Evolutionary conservation across 2,113 vertebrate genomes (phyloP), one percentile per base, ranked within the genome.

Genomic region (Murina feae): DNA sequence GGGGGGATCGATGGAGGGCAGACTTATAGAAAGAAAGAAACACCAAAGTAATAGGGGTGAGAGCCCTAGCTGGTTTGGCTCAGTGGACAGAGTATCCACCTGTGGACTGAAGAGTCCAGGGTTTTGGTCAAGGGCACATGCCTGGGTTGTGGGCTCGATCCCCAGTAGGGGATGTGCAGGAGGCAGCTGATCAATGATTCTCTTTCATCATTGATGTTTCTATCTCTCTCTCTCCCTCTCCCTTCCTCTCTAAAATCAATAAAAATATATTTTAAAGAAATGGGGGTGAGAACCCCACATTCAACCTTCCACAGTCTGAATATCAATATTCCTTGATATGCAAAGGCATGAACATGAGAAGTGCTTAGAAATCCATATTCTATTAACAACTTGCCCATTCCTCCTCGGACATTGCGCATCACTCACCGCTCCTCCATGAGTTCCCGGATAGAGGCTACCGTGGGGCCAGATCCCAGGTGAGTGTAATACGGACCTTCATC

Each of bases 401-500:
- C 44, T 86, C 83, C 89, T 39, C 3, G 71, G 74, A 42, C 68
- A 47, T 47, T 32, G 18, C 2, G 5, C 13, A 16, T 78, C 90
- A 97, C 98, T 98, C 93, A 99, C 98, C 98, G 93, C 60, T 98
- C 98, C 96, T 99, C 99, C 99, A 99, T 99, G 97, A 99, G 98
- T 90, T 98, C 98, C 98, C 99, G 98, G 98, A 99, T 99, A 91
- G 99, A 99, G 6, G 99, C 98, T 39, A 99, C 99, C 0, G 98
- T 99, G 90, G 99, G 99, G 95, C 99, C 99, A 6, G 99, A 99
- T 97, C 99, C 99, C 97, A 99, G 98, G 98, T 99, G 99, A 94
- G 99, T 99, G 97, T 99, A 99, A 95, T 99, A 99, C 0, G 99
- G 99, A 35, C 99, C 99, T 98, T 99, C 99, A 5, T 99, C 99